These are phyloP conservation scores for Poeciliopsis presidionis DNA, from an alignment of 2,797 vertebrate species.

Conservation along the genomic window DNA sequence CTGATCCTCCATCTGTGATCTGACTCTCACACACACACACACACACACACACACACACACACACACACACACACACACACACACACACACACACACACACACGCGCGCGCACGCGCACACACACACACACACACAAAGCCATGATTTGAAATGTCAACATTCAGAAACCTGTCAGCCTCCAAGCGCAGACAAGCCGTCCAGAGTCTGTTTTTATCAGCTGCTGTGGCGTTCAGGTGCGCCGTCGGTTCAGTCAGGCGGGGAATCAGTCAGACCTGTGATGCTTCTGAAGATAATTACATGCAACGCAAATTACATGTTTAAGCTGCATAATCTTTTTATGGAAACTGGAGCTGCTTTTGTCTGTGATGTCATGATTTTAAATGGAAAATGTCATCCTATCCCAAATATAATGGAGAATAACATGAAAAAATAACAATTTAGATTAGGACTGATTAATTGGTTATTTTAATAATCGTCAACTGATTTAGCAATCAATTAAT, in stretches of 20 bases:
- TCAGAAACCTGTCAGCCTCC: slow-evolving; percentile 32
- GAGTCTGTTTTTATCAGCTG: slow-evolving; percentile 23
- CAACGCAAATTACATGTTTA: slow-evolving; percentile 38
- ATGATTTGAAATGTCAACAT: slow-evolving; percentile 54
- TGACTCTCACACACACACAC: slow-evolving; percentile 64
- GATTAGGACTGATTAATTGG: neutral
- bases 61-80: slow-evolving; percentile 56
- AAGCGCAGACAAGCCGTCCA: neutral
- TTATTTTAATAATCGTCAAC: no score
- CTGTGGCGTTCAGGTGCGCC: neutral
- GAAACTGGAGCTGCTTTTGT: neutral
- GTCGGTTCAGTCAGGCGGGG: neutral
- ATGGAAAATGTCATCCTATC: neutral
- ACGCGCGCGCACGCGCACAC: slow-evolving; percentile 40
- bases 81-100: no score
- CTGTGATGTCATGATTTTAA: neutral
- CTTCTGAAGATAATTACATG: slow-evolving; percentile 43
- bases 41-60: slow-evolving; percentile 23
- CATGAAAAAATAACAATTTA: neutral
- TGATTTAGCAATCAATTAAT: no score
- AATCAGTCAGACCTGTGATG: slow-evolving; percentile 16
- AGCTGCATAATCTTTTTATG: neutral
- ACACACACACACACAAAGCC: slow-evolving; percentile 29
- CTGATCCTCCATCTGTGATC: slow-evolving; percentile 77
- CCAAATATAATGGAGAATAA: neutral